A percentile compares a stretch with the other conserved stretches of the same genome.
Evolutionary conservation across 2,113 vertebrate genomes (phyloP).

Genomic region (Pipra filicauda): DNA sequence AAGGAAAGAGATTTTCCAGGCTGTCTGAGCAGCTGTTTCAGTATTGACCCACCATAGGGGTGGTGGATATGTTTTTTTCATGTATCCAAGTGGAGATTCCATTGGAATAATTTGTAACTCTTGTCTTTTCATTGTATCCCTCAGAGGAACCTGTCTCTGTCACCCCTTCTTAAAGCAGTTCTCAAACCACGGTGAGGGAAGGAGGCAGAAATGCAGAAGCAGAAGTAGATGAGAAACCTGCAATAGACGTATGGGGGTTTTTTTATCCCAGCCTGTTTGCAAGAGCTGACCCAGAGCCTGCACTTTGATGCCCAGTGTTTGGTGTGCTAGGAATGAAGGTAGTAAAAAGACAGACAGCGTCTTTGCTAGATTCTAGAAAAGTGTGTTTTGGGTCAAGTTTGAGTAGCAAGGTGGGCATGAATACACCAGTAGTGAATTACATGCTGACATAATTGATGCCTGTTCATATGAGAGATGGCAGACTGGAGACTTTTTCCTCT

Average conservation of each 20-base stretch:
- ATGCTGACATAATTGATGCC: background rate
- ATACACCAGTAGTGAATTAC: background rate
- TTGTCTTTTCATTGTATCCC: background rate
- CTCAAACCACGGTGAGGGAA: fast-evolving
- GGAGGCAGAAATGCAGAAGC: background rate
- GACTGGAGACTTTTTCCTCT: background rate
- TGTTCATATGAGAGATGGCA: background rate
- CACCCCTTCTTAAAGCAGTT: background rate
- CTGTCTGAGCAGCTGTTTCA: background rate
- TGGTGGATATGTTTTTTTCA: fast-evolving
- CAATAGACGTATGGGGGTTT: background rate
- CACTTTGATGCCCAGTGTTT: background rate
- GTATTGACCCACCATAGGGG: background rate
- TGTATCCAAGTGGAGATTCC: fast-evolving
- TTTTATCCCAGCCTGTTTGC: background rate
- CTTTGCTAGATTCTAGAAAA: background rate
- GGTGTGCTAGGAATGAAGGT: background rate
- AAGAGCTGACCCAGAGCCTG: background rate
- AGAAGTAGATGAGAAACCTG: background rate
- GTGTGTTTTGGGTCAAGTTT: background rate
- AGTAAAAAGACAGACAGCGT: background rate
- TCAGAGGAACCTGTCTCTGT: background rate
- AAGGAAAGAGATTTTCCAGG: background rate
- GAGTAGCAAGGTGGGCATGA: background rate
- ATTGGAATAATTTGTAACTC: background rate